Percentiles rank a stretch among this genome's conserved stretches.
Conservation (phyloP, 1,140 invertebrate genomes). For the Neodiprion pinetum region DNA sequence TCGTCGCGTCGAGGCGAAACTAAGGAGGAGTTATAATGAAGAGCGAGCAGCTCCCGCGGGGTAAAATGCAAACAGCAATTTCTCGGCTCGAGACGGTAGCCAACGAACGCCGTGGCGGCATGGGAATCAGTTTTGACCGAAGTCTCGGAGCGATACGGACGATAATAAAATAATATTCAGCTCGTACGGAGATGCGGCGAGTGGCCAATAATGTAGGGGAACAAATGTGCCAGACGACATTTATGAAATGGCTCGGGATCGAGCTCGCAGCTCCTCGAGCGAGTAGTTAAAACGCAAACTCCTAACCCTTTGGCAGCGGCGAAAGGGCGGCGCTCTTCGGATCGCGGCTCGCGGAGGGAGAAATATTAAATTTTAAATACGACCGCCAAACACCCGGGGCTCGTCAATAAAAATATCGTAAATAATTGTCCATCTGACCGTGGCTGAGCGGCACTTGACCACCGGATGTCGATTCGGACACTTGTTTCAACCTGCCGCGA, state of each 20-base stretch:
- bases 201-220: constrained; percentile 47
- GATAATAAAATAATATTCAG: constrained; percentile 51
- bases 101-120: neutral
- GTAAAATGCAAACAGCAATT: neutral
- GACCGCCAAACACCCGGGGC: constrained; percentile 38
- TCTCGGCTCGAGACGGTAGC: neutral
- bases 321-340: constrained; percentile 32
- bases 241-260: constrained; percentile 48
- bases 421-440: constrained; percentile 22
- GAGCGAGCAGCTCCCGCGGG: neutral
- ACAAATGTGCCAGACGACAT: constrained; percentile 58
- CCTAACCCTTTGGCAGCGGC: constrained; percentile 36
- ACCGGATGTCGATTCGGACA: no score
- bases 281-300: constrained; percentile 43
- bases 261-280: constrained; percentile 29
- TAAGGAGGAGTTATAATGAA: neutral
- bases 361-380: constrained; percentile 58
- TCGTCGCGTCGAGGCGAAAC: neutral
- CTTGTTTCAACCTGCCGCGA: no score
- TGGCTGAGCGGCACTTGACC: no score
- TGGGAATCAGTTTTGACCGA: neutral
- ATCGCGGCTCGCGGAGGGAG: neutral
- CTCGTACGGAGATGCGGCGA: constrained; percentile 31
- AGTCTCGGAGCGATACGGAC: constrained; percentile 27
- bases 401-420: constrained; percentile 53